These are phyloP conservation scores for Cetonia aurata DNA, from an alignment of 2,888 invertebrate species.

Conservation along the genomic window DNA sequence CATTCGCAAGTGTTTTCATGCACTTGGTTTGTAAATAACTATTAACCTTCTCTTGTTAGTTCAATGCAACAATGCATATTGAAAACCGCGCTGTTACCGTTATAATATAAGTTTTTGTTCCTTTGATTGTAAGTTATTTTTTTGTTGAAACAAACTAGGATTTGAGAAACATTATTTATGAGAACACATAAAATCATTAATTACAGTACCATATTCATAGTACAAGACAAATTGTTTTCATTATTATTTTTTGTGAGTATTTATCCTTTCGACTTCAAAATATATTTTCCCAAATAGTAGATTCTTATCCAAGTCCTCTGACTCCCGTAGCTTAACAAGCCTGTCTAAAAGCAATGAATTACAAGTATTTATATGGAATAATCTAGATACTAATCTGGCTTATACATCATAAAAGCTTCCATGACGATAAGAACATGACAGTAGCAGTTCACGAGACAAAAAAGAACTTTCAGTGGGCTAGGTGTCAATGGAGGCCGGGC, in stretches of 20 bases:
- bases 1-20: too few relatives aligned
- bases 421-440: constrained; percentile 37
- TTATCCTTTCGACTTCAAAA: constrained; percentile 23
- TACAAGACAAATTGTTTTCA: neutral
- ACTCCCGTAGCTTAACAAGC: constrained; percentile 18
- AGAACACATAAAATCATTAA: too few relatives aligned
- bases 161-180: too few relatives aligned
- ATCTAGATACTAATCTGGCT: constrained; percentile 36
- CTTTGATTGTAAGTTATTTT: too few relatives aligned
- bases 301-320: constrained; percentile 4
- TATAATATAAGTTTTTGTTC: too few relatives aligned
- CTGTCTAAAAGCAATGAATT: constrained; percentile 36
- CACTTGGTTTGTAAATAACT: too few relatives aligned
- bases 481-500: constrained; percentile 27
- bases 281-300: constrained; percentile 2
- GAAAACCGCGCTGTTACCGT: too few relatives aligned
- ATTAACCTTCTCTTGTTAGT: too few relatives aligned
- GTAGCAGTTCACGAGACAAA: constrained; percentile 28
- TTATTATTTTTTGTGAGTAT: constrained; percentile 18
- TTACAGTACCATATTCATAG: too few relatives aligned
- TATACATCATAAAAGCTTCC: constrained; percentile 37
- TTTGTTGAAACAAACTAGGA: too few relatives aligned
- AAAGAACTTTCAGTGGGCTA: constrained; percentile 27
- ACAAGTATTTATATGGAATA: constrained; percentile 39
- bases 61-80: too few relatives aligned